These are phyloP conservation scores for Netelia fuscicornis DNA, from an alignment of 2,888 invertebrate species.

Conservation along the genomic window DNA sequence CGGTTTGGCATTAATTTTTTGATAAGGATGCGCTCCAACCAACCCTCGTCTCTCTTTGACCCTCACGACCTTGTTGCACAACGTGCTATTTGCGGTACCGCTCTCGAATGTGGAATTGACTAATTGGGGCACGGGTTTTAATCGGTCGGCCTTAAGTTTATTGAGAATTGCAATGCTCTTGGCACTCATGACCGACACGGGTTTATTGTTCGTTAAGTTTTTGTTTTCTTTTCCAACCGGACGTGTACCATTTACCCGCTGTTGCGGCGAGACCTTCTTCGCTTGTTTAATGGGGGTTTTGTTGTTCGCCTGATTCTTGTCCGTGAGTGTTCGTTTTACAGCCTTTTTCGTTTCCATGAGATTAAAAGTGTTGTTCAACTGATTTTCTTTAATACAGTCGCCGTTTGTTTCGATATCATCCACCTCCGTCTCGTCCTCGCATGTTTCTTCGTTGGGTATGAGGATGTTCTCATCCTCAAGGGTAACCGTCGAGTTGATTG, in stretches of 20 bases:
- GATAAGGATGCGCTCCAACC: slow-evolving; percentile 79
- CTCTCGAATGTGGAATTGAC: slow-evolving; percentile 61
- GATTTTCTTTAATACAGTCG: slow-evolving; percentile 56
- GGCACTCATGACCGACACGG: slow-evolving; percentile 76
- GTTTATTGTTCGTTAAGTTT: slow-evolving; percentile 46
- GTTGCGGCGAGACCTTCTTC: slow-evolving; percentile 74
- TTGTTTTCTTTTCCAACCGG: slow-evolving; percentile 79
- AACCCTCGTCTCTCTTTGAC: slow-evolving; percentile 79
- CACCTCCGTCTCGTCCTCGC: not conserved
- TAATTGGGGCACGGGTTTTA: slow-evolving; percentile 66
- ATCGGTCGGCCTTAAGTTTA: slow-evolving; percentile 78
- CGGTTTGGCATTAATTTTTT: slow-evolving; percentile 74
- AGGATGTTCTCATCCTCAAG: slow-evolving; percentile 57
- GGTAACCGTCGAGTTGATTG: slow-evolving; percentile 72
- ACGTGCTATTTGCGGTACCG: slow-evolving; percentile 64
- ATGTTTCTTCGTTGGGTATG: slow-evolving; percentile 34
- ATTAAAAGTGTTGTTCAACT: slow-evolving; percentile 75
- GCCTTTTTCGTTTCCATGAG: slow-evolving; percentile 68
- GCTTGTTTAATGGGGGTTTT: slow-evolving; percentile 76
- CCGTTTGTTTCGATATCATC: not conserved
- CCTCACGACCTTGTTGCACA: slow-evolving; percentile 75
- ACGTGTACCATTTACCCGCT: slow-evolving; percentile 21
- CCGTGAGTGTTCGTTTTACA: slow-evolving; percentile 79
- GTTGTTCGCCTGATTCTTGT: slow-evolving; percentile 76
- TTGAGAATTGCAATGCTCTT: slow-evolving; percentile 82